Evolutionary conservation across 2,888 invertebrate genomes (phyloP), one percentile per base, ranked within the genome.

Genomic region (Sphecodes monilicornis): DNA sequence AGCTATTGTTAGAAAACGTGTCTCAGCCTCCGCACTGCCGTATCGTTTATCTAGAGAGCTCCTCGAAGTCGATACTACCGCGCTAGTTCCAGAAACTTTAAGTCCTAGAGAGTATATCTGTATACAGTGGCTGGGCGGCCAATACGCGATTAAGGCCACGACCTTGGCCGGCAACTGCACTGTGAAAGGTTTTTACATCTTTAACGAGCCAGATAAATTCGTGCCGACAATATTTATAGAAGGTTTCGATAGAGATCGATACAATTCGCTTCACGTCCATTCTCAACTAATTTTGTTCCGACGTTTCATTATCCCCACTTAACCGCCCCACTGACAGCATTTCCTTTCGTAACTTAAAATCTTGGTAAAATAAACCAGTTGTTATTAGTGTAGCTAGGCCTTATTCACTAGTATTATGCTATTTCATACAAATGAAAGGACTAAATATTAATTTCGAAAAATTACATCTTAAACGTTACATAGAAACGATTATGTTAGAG

Each of bases 131-230:
- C 76, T 76, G 71, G 85, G 57, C 68, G 73, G 57, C 85, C 85
- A 76, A 78, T 86, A 74, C 39, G 70, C 86, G 86, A 86, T 85
- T 85, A 82, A 85, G 86, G 86, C 66, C 81, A 26, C 60, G 76
- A 86, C 86, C 86, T 86, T 86, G 86, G 32, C 86, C 86, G 70
- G 57, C 66, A 76, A 76, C 76, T 76, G 70, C 76, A 60, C 36
- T 76, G 54, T 29, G 78, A 57, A 54, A 70, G 60, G 69, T 69
- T 81, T 78, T 81, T 73, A n/a, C 57, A 72, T 64, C 36, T 69
- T 66, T 76, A 78, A 60, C 66, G 66, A 80, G 76, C 60, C 54
- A n/a, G 66, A 18, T 76, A 46, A 80, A 84, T 80, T 80, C 39
- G 26, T n/a, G 43, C 3, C 69, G 41, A 36, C 39, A 71, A 76